Conservation (phyloP, 2,797 vertebrate genomes). For the Labroides dimidiatus region DNA sequence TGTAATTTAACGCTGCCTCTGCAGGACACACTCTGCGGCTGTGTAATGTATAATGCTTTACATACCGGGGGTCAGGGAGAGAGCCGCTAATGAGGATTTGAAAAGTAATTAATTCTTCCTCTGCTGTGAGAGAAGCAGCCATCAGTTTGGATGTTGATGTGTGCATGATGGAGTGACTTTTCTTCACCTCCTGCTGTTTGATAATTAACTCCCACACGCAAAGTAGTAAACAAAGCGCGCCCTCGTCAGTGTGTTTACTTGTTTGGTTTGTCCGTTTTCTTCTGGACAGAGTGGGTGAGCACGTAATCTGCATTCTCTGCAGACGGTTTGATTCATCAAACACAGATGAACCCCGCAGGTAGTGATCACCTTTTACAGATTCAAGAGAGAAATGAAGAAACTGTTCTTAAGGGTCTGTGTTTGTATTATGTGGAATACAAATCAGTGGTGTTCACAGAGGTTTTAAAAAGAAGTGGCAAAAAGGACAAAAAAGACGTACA, state of each 20-base stretch:
- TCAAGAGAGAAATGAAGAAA: no score
- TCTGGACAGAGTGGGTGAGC: background rate
- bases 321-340: background rate
- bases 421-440: no score
- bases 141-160: slow-evolving; percentile 10
- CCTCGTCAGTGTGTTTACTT: background rate
- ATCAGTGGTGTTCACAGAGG: no score
- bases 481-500: no score
- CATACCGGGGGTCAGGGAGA: slow-evolving; percentile 51
- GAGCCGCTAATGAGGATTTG: slow-evolving; percentile 46
- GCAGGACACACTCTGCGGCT: slow-evolving; percentile 41
- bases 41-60: slow-evolving; percentile 44
- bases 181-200: background rate
- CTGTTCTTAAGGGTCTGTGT: no score
- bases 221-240: background rate
- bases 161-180: background rate
- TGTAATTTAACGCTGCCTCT: slow-evolving; percentile 62
- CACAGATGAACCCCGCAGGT: no score
- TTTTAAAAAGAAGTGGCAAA: no score
- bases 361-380: no score
- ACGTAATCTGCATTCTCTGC: background rate
- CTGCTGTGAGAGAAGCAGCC: slow-evolving; percentile 2
- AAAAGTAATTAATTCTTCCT: slow-evolving; percentile 61
- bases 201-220: slow-evolving; percentile 15
- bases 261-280: background rate